These are phyloP conservation scores for Papilio aristodemus DNA, from an alignment of 1,140 invertebrate species.

Conservation along the genomic window DNA sequence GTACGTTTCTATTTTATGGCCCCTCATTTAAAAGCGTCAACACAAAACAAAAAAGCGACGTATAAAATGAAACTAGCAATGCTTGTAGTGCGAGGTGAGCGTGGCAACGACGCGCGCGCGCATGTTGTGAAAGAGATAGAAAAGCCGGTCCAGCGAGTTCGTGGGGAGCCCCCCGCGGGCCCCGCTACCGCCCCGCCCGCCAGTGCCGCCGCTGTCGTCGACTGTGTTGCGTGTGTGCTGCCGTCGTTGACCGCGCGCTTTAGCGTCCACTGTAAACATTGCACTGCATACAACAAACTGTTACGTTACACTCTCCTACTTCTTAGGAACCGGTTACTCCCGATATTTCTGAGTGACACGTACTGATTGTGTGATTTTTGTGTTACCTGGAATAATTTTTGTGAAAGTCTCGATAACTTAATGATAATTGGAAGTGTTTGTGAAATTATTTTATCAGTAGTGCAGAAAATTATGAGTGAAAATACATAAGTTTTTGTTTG, in stretches of 20 bases:
- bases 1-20: constrained; percentile 72
- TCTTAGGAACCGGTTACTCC: constrained; percentile 63
- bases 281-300: constrained; percentile 47
- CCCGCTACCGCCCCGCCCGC: constrained; percentile 38
- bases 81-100: constrained; percentile 56
- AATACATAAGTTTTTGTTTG: constrained; percentile 42
- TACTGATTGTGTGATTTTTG: constrained; percentile 57
- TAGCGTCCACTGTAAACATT: constrained; percentile 57
- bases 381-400: constrained; percentile 60
- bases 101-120: constrained; percentile 72
- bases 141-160: constrained; percentile 66
- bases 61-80: constrained; percentile 59
- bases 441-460: constrained; percentile 51
- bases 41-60: constrained; percentile 71
- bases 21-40: constrained; percentile 72
- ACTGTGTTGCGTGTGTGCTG: constrained; percentile 55
- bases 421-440: constrained; percentile 47
- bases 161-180: constrained; percentile 52
- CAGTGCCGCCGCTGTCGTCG: constrained; percentile 62
- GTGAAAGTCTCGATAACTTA: constrained; percentile 44
- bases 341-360: constrained; percentile 53
- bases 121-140: constrained; percentile 67
- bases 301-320: constrained; percentile 55
- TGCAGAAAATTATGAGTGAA: constrained; percentile 56
- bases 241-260: constrained; percentile 40